A percentile compares a stretch with the other conserved stretches of the same genome.
Evolutionary conservation across 1,140 invertebrate species (phyloP).

Genomic region (Hormaphis cornu): DNA sequence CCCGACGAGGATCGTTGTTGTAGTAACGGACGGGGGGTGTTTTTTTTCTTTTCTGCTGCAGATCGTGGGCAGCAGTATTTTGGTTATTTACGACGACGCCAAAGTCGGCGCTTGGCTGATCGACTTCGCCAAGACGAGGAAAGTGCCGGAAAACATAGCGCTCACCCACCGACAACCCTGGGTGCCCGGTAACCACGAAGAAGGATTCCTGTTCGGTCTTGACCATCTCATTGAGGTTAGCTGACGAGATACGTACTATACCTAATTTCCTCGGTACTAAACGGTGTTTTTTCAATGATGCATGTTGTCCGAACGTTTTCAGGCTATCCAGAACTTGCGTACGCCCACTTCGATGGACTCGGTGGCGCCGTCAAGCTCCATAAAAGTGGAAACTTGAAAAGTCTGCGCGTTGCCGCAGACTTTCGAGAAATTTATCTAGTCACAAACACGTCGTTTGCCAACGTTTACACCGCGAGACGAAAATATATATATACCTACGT

Average conservation of each 20-base stretch:
- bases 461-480: neutral
- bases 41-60: conserved; percentile 40
- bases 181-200: conserved; percentile 86
- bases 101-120: conserved; percentile 88
- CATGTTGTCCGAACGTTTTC: neutral
- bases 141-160: conserved; percentile 57
- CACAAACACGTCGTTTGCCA: neutral
- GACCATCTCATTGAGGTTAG: conserved; percentile 66
- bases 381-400: conserved; percentile 27
- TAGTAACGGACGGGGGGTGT: neutral
- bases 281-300: neutral
- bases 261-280: neutral
- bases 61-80: conserved; percentile 83
- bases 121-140: conserved; percentile 86
- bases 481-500: neutral
- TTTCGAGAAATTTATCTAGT: neutral
- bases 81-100: conserved; percentile 83
- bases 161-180: conserved; percentile 70
- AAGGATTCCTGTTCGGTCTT: conserved; percentile 82
- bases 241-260: neutral
- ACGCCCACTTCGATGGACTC: neutral
- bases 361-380: conserved; percentile 1
- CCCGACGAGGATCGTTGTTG: neutral
- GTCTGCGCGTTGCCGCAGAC: neutral
- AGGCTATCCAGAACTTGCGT: conserved; percentile 1